A percentile compares a stretch with the other conserved stretches of the same genome.
Conservation (phyloP, 2,888 invertebrate genomes). For the Ligdia adustata region DNA sequence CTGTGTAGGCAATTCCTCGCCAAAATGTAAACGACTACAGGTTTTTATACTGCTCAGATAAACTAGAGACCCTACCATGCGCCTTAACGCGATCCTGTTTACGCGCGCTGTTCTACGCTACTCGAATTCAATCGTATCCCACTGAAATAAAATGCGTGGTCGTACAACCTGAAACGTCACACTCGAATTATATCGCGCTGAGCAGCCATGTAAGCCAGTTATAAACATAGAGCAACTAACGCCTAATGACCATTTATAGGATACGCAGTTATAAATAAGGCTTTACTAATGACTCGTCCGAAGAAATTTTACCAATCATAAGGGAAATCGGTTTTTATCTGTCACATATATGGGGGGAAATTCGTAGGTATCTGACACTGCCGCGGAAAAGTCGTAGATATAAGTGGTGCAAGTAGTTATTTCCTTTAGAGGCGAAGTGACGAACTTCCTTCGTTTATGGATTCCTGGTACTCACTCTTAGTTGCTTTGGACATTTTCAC, state of each 20-base stretch:
- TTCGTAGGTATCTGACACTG: constrained; percentile 1
- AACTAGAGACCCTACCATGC: no score
- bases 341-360: constrained; percentile 30
- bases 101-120: no score
- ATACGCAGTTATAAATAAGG: constrained; percentile 15
- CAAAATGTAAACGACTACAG: constrained; percentile 5
- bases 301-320: constrained; percentile 15
- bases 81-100: no score
- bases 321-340: constrained; percentile 15
- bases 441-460: constrained; percentile 17
- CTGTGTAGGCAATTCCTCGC: background rate
- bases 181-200: no score
- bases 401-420: constrained; percentile 1
- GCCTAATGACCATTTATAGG: constrained; percentile 5
- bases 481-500: constrained; percentile 31
- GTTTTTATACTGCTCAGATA: no score
- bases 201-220: no score
- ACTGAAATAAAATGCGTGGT: no score
- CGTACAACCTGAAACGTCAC: no score
- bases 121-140: no score
- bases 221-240: background rate
- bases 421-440: constrained; percentile 23
- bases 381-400: background rate
- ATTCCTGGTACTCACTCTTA: constrained; percentile 12
- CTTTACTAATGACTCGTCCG: constrained; percentile 10